Conservation (phyloP, 1,140 invertebrate species). For the Apis florea region DNA sequence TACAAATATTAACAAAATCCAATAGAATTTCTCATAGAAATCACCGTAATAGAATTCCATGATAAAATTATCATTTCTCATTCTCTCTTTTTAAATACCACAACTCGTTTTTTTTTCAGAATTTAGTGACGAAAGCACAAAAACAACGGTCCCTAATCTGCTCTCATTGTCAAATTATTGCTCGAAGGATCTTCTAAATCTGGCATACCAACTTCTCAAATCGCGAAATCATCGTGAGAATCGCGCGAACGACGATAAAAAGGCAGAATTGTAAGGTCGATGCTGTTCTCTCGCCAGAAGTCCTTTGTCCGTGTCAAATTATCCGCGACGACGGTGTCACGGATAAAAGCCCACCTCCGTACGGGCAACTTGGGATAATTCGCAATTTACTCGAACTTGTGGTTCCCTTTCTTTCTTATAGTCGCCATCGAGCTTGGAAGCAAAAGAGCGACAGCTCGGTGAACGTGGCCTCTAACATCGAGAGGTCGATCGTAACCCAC, state of each 20-base stretch:
- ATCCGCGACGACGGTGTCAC: not conserved
- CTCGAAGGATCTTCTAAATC: not conserved
- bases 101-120: not conserved
- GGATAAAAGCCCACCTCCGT: not conserved
- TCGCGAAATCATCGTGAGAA: slow-evolving; percentile 10
- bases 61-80: too few relatives aligned
- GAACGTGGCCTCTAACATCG: slow-evolving; percentile 55
- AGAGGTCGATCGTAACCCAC: slow-evolving; percentile 65
- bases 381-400: slow-evolving; percentile 14
- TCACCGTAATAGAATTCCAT: too few relatives aligned
- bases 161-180: too few relatives aligned
- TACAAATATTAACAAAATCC: too few relatives aligned
- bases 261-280: not conserved
- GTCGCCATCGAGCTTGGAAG: slow-evolving; percentile 31
- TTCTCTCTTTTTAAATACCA: too few relatives aligned
- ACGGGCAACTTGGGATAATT: not conserved
- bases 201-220: not conserved
- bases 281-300: not conserved
- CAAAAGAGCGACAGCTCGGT: slow-evolving; percentile 14
- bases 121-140: too few relatives aligned
- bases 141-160: not conserved
- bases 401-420: slow-evolving; percentile 12
- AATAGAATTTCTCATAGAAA: too few relatives aligned
- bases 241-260: not conserved
- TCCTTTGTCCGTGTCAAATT: slow-evolving; percentile 34